Evolutionary conservation across 2,888 invertebrate species (phyloP).

Genomic region (Drosophila lutescens): DNA sequence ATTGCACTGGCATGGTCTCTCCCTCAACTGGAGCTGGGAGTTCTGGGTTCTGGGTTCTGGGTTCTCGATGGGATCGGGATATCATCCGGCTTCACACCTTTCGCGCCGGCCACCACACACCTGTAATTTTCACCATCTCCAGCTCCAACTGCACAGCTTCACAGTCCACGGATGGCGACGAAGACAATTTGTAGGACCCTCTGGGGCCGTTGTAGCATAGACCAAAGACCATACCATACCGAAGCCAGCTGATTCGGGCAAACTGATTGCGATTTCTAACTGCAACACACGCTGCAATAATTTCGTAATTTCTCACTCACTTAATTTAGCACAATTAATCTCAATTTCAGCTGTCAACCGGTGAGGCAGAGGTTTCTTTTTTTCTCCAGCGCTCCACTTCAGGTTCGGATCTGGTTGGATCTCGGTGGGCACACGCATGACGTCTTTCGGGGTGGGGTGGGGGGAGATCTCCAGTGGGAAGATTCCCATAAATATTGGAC

Average conservation of each 20-base stretch:
- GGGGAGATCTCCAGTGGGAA: constrained; percentile 46
- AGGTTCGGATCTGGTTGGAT: constrained; percentile 25
- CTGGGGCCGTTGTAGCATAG: constrained; percentile 7
- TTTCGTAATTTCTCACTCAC: constrained; percentile 81
- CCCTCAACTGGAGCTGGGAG: constrained; percentile 11
- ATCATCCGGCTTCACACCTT: constrained; percentile 61
- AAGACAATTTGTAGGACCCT: constrained; percentile 63
- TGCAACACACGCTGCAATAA: constrained; percentile 70
- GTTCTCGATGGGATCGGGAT: constrained; percentile 10
- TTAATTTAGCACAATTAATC: constrained; percentile 81
- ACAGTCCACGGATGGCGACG: constrained; percentile 31
- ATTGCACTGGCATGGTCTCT: constrained; percentile 17
- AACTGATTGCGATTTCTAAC: constrained; percentile 75
- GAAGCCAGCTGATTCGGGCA: constrained; percentile 55
- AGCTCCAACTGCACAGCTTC: background rate
- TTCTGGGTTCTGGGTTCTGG: constrained; percentile 3
- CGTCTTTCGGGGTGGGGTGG: constrained; percentile 15
- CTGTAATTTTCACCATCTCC: constrained; percentile 63
- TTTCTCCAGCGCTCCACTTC: constrained; percentile 25
- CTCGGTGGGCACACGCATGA: constrained; percentile 28
- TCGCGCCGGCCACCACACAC: constrained; percentile 61
- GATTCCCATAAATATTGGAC: constrained; percentile 71
- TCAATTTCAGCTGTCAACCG: constrained; percentile 78
- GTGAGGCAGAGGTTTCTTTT: constrained; percentile 14
- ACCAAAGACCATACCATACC: background rate